phyloP scores from a whole-genome alignment of 2,888 invertebrate species.

The Mesorhabditis sp. region DNA sequence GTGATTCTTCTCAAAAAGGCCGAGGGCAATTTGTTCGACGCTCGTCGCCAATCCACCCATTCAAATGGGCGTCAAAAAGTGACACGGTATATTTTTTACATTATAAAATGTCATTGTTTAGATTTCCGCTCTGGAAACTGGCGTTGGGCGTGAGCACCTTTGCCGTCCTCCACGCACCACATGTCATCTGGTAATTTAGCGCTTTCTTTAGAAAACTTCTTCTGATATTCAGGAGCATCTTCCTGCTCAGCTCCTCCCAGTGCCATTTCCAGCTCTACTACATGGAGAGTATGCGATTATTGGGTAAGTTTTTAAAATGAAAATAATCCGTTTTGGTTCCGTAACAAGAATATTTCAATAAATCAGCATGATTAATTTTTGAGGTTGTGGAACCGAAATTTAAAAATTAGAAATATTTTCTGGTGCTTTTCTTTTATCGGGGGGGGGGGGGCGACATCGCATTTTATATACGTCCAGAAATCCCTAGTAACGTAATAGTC shows the following conservation, averaged over 20 bases:
- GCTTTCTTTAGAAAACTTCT: not conserved
- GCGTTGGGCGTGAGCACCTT: slow-evolving; percentile 32
- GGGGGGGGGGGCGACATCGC: no score
- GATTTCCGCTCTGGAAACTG: slow-evolving; percentile 34
- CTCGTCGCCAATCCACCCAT: not conserved
- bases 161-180: slow-evolving; percentile 26
- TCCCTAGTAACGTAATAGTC: no score
- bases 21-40: not conserved
- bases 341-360: no score
- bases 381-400: no score
- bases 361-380: no score
- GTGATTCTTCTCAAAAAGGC: slow-evolving; percentile 1
- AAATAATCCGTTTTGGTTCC: not conserved
- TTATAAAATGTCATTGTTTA: no score
- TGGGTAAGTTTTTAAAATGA: not conserved
- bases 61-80: no score
- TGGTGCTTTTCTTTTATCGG: no score
- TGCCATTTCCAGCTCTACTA: not conserved
- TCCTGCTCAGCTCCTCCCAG: not conserved
- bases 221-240: not conserved
- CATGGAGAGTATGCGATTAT: not conserved
- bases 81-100: no score
- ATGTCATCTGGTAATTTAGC: slow-evolving; percentile 20
- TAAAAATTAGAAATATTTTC: no score
- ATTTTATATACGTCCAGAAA: no score